Conservation (phyloP, 92 coral and sea anemone species). For the Heteractis magnifica region DNA sequence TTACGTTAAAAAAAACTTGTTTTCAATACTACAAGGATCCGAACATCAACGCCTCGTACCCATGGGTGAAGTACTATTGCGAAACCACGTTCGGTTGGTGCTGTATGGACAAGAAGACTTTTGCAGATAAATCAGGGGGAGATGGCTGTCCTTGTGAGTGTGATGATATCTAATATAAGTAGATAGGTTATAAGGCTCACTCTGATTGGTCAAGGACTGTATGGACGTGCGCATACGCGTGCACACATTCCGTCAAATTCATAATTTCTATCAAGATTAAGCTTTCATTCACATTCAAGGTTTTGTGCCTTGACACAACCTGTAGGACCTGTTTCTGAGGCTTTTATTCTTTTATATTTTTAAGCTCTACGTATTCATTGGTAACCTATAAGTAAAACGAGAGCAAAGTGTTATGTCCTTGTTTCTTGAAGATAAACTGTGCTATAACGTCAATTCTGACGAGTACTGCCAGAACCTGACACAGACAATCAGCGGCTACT, state of each 20-base stretch:
- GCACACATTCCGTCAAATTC: too few relatives aligned
- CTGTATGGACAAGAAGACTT: slow-evolving; percentile 16
- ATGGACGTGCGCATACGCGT: too few relatives aligned
- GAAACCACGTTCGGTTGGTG: slow-evolving; percentile 28
- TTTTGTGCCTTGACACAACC: too few relatives aligned
- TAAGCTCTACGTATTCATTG: too few relatives aligned
- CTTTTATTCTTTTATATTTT: too few relatives aligned
- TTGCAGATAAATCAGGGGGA: slow-evolving; percentile 7
- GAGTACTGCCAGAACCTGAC: slow-evolving; percentile 7
- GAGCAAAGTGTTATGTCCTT: neutral
- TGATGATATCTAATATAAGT: neutral
- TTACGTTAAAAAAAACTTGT: neutral
- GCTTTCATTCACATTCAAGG: too few relatives aligned
- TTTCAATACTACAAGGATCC: neutral
- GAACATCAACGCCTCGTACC: neutral
- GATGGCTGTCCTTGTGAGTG: slow-evolving; percentile 17
- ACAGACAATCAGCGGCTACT: neutral
- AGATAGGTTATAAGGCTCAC: too few relatives aligned
- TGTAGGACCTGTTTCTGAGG: too few relatives aligned
- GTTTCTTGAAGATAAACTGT: slow-evolving; percentile 23
- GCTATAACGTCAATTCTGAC: slow-evolving; percentile 24
- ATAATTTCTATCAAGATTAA: too few relatives aligned
- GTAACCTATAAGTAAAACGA: too few relatives aligned
- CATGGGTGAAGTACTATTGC: slow-evolving; percentile 32
- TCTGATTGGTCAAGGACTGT: too few relatives aligned